Evolutionary conservation across 2,797 vertebrate species (phyloP), one percentile per base, ranked within the genome.

Genomic region (Bovichtus variegatus): DNA sequence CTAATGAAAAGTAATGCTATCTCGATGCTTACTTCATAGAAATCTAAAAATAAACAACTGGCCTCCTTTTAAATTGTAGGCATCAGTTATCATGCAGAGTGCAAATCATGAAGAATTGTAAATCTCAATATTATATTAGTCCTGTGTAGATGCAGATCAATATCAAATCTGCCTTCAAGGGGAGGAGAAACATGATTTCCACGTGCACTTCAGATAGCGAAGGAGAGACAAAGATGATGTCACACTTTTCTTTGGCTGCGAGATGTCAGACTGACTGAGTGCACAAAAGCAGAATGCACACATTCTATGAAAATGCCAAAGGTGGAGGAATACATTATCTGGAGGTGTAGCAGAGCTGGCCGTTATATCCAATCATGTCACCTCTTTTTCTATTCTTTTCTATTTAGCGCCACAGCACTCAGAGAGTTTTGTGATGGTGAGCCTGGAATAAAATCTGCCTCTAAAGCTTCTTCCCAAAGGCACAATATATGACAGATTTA

Each of bases 241-340:
- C 59, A 67, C 25, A 55, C 55, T 74, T 79, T 74, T n/a, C 41
- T 15, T 63, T n/a, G 9, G 63, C 54, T 61, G 21, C 21, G 23
- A 70, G 38, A 69, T 82, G 69, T 83, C 79, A 81, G 38, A 54
- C 46, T 82, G 54, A 61, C 44, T 62, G 58, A 74, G 74, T 1
- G 18, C 38, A 65, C 64, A 29, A 70, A 76, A 34, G 68, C 15
- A 55, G 49, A 71, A 65, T 49, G 47, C 69, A 74, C 67, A 63
- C 72, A 75, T 80, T 74, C 38, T 57, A 51, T 66, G 57, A 65
- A 74, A 72, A 69, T 54, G 69, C 65, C 47, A 62, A 79, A 66
- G 57, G 51, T 74, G 71, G 41, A 69, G 54, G 78, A 85, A 81
- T 78, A 83, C 81, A 76, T 89, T 85, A 83, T 80, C 51, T 46